phyloP scores from a whole-genome alignment of 2,888 invertebrate genomes.

The Xestia c-nigrum region DNA sequence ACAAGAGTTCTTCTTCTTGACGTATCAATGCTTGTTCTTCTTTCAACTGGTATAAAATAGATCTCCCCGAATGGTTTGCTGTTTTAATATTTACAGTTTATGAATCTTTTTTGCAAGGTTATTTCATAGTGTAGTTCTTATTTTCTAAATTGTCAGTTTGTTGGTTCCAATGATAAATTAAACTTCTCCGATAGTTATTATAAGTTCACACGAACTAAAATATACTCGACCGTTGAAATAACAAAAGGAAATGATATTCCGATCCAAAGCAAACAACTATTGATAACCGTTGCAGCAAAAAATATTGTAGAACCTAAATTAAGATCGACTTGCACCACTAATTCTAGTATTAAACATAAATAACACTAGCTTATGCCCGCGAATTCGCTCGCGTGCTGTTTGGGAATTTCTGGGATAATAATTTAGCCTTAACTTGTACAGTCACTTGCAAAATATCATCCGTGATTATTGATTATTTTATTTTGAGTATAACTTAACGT shows the following conservation, averaged over 20 bases:
- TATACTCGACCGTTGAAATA: conserved; percentile 21
- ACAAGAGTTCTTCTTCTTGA: neutral
- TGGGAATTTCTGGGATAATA: neutral
- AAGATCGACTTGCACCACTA: neutral
- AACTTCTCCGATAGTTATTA: neutral
- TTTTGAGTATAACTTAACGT: no score
- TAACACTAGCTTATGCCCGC: neutral
- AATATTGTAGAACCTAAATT: conserved; percentile 16
- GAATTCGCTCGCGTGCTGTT: neutral
- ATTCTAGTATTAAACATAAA: neutral
- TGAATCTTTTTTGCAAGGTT: neutral
- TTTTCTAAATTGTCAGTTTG: neutral
- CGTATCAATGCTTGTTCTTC: neutral
- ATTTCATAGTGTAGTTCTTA: neutral
- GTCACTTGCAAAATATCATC: no score
- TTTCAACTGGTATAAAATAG: neutral
- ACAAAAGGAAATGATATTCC: conserved; percentile 20
- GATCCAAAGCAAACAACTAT: conserved; percentile 8
- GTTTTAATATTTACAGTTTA: no score
- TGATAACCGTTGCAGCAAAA: conserved; percentile 15
- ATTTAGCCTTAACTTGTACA: no score
- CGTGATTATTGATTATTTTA: no score
- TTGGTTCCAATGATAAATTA: neutral
- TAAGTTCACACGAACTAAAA: conserved; percentile 12
- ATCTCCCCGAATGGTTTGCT: neutral